Evolutionary conservation across 2,113 vertebrate species (phyloP), one percentile per base, ranked within the genome.

Genomic region (Spea bombifrons): DNA sequence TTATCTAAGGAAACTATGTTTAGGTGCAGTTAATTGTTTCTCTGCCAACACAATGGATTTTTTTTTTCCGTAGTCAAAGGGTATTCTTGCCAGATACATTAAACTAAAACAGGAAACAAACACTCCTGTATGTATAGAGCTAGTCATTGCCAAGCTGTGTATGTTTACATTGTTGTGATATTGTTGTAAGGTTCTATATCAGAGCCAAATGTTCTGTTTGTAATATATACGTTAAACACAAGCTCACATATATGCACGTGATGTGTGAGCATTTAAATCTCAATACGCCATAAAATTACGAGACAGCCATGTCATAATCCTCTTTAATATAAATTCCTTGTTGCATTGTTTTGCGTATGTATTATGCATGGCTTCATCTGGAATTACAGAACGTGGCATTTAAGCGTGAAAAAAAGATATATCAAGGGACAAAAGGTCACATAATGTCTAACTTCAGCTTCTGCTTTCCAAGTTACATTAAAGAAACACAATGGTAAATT

Each of bases 281-380:
- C 15, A 45, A 52, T 8, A 55, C 66, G 5, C 7, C 53, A 61
- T 68, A 70, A 45, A 70, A 43, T 53, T 13, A 68, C 2, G 45
- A 61, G 67, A 70, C 75, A 77, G 55, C 45, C 49, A 63, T 47
- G 5, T 55, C 47, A 44, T 77, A 49, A 70, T 77, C 75, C 67
- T 77, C 55, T 77, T 77, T 77, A 77, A 77, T 70, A 77, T 64
- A 77, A 77, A 71, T 77, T 50, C 66, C 70, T 77, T 69, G 53
- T 70, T 69, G 16, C 75, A 77, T 77, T 77, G 75, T 77, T 77
- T 77, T 77, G 66, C 8, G 68, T 78, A 78, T 78, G 76, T 72
- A 78, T 78, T 78, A 78, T 78, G 69, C 67, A 78, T 78, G 50
- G 59, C 46, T 71, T 78, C 76, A 78, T 78, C 76, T 78, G 76